Evolutionary conservation across 2,888 invertebrate genomes (phyloP), one percentile per base, ranked within the genome.

Genomic region (Blomia tropicalis): DNA sequence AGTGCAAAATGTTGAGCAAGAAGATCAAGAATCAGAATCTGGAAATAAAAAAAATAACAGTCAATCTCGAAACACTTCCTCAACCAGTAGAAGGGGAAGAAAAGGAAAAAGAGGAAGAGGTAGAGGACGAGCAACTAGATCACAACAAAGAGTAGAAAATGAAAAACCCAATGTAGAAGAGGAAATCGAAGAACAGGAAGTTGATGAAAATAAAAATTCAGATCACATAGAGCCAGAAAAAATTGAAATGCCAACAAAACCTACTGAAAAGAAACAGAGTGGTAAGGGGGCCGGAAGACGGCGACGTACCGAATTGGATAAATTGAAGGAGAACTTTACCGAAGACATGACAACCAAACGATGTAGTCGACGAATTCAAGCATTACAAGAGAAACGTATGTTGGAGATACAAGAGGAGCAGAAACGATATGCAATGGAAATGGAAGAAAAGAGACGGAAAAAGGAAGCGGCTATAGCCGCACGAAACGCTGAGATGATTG

Each of bases 331-430:
- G 67, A 29, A 69, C 71, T 67, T 67, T 70, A 58, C 67, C 43
- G 62, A 44, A n/a, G 59, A 60, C 2, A 59, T 66, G 27, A 67
- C 67, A 17, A 54, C 66, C 23, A 68, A 65, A 3, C 76, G 90
- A 64, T 65, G 67, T 63, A 66, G 68, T 1, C 78, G 89, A 1
- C 78, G 91, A 64, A 86, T 91, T 68, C 90, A 70, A 54, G 66
- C 64, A n/a, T 58, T 68, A 22, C 68, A 67, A 17, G 63, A 68
- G 53, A 69, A 66, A 65, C 67, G 65, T 61, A 68, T 65, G 65
- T 59, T 66, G 23, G 66, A 67, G 44, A 19, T 56, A 19, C 2
- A 56, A 36, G 56, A 62, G 30, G 56, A 41, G 14, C 41, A 56
- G 11, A 29, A 58, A 14, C 51, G 67, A 43, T 64, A 62, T 4